Evolutionary conservation across 2,888 invertebrate species (phyloP).

Genomic region (Urechis unicinctus): DNA sequence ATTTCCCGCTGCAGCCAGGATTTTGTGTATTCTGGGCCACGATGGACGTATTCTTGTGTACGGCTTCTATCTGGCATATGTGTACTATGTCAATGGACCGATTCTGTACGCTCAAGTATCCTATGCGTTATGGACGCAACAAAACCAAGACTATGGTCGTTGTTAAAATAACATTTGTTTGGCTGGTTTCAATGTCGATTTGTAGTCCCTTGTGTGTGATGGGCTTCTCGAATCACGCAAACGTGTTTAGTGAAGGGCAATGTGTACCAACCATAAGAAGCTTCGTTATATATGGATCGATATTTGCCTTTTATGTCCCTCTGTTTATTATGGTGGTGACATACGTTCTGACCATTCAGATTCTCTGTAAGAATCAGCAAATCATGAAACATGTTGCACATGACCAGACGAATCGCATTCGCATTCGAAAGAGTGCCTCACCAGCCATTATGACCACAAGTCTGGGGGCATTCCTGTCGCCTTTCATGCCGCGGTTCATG

Average conservation of each 20-base stretch:
- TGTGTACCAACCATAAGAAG: slow-evolving; percentile 36
- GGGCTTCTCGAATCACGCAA: slow-evolving; percentile 33
- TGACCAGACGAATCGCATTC: slow-evolving; percentile 4
- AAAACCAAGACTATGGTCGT: slow-evolving; percentile 46
- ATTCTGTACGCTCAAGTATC: slow-evolving; percentile 83
- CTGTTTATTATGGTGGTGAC: slow-evolving; percentile 89
- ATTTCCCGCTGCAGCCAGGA: slow-evolving; percentile 68
- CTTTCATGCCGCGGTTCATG: slow-evolving; percentile 4
- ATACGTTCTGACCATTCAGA: slow-evolving; percentile 81
- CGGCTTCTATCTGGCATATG: slow-evolving; percentile 58
- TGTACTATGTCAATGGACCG: slow-evolving; percentile 59
- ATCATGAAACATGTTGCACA: slow-evolving; percentile 18
- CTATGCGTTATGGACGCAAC: slow-evolving; percentile 63
- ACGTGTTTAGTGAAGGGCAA: slow-evolving; percentile 30
- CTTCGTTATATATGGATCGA: slow-evolving; percentile 73
- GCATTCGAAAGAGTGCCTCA: neutral
- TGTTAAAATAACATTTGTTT: slow-evolving; percentile 85
- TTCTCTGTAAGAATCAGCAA: slow-evolving; percentile 69
- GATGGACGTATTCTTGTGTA: slow-evolving; percentile 60
- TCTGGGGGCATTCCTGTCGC: slow-evolving; percentile 1
- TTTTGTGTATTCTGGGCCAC: slow-evolving; percentile 67
- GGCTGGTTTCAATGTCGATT: slow-evolving; percentile 70
- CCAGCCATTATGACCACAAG: neutral
- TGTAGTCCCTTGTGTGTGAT: slow-evolving; percentile 49
- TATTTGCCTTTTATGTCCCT: slow-evolving; percentile 93